Conservation (phyloP, 2,888 invertebrate species). For the Aporophyla nigra region DNA sequence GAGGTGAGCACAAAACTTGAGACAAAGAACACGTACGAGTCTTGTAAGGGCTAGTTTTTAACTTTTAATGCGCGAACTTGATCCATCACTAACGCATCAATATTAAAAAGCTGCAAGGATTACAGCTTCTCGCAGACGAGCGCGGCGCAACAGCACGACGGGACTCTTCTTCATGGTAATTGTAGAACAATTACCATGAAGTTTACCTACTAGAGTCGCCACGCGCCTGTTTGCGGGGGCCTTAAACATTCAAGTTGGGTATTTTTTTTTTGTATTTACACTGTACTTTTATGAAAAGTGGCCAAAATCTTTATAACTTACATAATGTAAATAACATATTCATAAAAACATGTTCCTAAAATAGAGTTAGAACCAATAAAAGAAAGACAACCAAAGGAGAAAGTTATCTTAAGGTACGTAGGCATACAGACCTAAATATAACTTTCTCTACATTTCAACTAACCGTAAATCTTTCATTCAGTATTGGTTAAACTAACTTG, state of each 20-base stretch:
- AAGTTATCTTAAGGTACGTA: too few species aligned
- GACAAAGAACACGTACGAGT: conserved; percentile 88
- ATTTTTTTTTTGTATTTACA: not conserved
- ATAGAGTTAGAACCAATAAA: not conserved
- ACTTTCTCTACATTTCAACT: not conserved
- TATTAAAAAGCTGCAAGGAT: not conserved
- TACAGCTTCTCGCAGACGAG: not conserved
- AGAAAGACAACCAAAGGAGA: not conserved
- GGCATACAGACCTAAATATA: not conserved
- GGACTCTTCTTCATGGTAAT: too few species aligned
- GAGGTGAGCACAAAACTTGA: conserved; percentile 88
- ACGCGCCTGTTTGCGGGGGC: too few species aligned
- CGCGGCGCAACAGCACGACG: too few species aligned
- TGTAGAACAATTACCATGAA: too few species aligned
- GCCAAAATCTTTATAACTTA: not conserved
- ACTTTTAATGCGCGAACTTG: conserved; percentile 81
- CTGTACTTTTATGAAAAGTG: not conserved
- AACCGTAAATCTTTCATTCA: not conserved
- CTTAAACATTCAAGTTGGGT: too few species aligned
- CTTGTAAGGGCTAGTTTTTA: conserved; percentile 85
- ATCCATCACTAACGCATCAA: conserved; percentile 56
- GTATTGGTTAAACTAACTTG: conserved; percentile 27
- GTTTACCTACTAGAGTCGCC: too few species aligned
- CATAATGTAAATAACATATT: not conserved
- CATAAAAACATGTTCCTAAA: not conserved